A percentile compares a stretch with the other conserved stretches of the same genome.
Evolutionary conservation across 2,113 vertebrate genomes (phyloP).

Genomic region (Psilopogon haemacephalus): DNA sequence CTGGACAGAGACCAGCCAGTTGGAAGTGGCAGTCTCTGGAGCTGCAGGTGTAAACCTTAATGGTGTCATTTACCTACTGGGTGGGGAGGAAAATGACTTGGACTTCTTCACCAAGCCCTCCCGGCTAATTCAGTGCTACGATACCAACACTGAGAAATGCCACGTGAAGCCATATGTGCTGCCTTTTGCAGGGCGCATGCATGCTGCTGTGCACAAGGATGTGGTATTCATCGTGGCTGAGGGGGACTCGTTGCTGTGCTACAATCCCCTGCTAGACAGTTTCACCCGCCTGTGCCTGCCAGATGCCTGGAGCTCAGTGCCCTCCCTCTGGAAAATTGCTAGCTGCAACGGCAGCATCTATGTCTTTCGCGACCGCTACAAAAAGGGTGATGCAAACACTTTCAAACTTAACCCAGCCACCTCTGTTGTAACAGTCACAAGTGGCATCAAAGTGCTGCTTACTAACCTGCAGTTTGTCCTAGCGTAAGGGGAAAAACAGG

Average conservation of each 20-base stretch:
- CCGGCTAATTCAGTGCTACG: slow-evolving; percentile 96
- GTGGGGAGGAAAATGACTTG: slow-evolving; percentile 96
- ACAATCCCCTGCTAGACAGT: slow-evolving; percentile 95
- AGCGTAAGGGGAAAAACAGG: slow-evolving; percentile 76
- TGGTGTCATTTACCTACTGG: slow-evolving; percentile 93
- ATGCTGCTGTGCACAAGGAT: slow-evolving; percentile 95
- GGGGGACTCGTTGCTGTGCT: slow-evolving; percentile 94
- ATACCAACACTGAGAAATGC: slow-evolving; percentile 90
- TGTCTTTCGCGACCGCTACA: slow-evolving; percentile 94
- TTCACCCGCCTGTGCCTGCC: slow-evolving; percentile 96
- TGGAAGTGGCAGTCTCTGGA: slow-evolving; percentile 94
- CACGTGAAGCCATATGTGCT: slow-evolving; percentile 92
- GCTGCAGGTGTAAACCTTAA: slow-evolving; percentile 94
- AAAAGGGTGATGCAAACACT: slow-evolving; percentile 95
- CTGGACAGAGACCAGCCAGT: slow-evolving; percentile 93
- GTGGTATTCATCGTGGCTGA: slow-evolving; percentile 95
- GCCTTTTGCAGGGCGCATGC: slow-evolving; percentile 95
- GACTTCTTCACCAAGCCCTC: slow-evolving; percentile 99
- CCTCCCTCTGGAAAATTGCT: slow-evolving; percentile 96
- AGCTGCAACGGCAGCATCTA: slow-evolving; percentile 98
- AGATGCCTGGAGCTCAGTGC: slow-evolving; percentile 93
- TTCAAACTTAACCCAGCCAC: slow-evolving; percentile 97
- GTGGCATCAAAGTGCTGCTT: slow-evolving; percentile 93
- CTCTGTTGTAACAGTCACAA: slow-evolving; percentile 91
- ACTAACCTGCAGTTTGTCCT: slow-evolving; percentile 98